Conservation (phyloP, 1,140 invertebrate genomes). For the Gryllus bimaculatus region DNA sequence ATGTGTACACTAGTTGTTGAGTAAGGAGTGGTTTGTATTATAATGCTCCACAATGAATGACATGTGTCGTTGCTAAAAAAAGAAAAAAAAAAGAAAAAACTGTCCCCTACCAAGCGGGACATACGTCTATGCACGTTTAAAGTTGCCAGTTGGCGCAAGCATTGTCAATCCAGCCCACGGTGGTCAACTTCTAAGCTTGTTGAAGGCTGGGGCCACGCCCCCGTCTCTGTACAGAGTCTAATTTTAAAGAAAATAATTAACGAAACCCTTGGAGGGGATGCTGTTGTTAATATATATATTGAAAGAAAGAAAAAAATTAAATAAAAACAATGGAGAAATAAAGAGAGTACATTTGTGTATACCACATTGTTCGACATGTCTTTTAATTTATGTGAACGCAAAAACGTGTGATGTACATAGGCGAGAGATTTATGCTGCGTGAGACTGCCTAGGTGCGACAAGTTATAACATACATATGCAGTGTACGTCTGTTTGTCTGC, state of each 20-base stretch:
- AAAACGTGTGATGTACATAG: slow-evolving; percentile 20
- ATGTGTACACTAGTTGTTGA: no score
- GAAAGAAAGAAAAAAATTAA: neutral
- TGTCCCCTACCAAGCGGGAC: no score
- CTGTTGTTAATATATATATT: neutral
- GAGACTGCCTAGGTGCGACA: neutral
- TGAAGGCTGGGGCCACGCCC: neutral
- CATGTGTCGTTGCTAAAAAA: no score
- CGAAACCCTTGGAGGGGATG: neutral
- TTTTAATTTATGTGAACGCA: slow-evolving; percentile 22
- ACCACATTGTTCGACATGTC: slow-evolving; percentile 23
- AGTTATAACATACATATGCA: no score
- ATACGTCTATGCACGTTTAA: no score
- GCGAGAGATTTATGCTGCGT: neutral
- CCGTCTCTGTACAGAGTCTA: neutral
- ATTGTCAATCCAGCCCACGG: neutral
- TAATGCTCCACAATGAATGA: no score
- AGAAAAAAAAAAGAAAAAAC: no score
- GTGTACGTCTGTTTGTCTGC: neutral
- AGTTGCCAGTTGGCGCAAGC: no score
- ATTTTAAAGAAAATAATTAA: slow-evolving; percentile 2
- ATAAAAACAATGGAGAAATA: slow-evolving; percentile 2
- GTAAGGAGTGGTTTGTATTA: no score
- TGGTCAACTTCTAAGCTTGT: neutral
- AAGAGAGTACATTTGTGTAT: slow-evolving; percentile 13